Evolutionary conservation across 2,113 vertebrate species (phyloP).

Genomic region (Cynopterus brachyotis): DNA sequence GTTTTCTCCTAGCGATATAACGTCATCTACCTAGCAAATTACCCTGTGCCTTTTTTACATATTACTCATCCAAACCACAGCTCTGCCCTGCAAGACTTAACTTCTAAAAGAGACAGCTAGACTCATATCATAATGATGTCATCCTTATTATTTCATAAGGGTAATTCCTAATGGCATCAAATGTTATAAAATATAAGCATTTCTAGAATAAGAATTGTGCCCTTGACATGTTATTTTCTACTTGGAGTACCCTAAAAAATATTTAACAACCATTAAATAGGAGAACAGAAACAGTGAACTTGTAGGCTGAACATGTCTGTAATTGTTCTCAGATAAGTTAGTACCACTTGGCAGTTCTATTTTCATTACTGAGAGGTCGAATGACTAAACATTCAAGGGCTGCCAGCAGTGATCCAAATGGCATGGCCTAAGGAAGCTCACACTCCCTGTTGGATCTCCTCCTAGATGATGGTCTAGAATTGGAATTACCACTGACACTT

Average conservation of each 20-base stretch:
- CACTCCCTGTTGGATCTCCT: background rate
- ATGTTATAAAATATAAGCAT: background rate
- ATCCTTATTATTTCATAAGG: background rate
- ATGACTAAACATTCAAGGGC: background rate
- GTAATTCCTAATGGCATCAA: background rate
- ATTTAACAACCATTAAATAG: background rate
- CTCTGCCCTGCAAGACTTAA: background rate
- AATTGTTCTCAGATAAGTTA: background rate
- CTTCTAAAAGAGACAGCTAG: background rate
- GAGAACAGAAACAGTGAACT: background rate
- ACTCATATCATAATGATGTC: background rate
- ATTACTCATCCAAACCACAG: background rate
- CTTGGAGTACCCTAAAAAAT: background rate
- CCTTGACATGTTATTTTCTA: constrained; percentile 11
- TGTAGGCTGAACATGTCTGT: background rate
- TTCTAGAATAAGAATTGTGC: background rate
- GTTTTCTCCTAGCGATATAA: background rate
- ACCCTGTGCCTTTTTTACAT: background rate
- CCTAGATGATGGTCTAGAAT: background rate
- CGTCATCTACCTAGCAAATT: background rate
- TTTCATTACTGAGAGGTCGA: background rate
- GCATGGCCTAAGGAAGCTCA: background rate
- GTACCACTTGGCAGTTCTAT: background rate
- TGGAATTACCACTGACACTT: background rate
- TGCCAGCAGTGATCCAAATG: background rate